A percentile compares a stretch with the other conserved stretches of the same genome.
Conservation (phyloP, 2,888 invertebrate species). For the Terebella lapidaria region DNA sequence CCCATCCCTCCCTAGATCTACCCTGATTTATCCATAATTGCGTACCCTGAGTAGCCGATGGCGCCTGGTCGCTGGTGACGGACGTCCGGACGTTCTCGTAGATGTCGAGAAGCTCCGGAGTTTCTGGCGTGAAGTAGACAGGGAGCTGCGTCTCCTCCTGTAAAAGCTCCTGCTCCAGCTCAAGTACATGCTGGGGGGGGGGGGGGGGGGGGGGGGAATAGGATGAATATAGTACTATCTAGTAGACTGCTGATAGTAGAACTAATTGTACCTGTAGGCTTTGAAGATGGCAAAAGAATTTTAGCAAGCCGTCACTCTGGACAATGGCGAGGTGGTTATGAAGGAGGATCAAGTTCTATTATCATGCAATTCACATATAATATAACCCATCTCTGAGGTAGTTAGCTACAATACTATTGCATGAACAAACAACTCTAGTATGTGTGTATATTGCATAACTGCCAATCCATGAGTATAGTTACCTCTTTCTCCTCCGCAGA, state of each 20-base stretch:
- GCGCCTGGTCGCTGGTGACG: conserved; percentile 66
- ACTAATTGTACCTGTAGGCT: neutral
- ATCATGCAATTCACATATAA: no score
- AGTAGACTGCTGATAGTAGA: neutral
- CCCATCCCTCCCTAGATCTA: no score
- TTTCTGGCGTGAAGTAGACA: conserved; percentile 80
- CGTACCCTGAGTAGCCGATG: conserved; percentile 72
- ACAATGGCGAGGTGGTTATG: no score
- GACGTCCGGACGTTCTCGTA: conserved; percentile 70
- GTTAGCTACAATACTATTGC: no score
- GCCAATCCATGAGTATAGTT: no score
- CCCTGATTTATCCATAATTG: no score
- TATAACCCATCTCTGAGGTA: no score
- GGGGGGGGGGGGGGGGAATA: no score
- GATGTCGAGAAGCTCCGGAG: conserved; percentile 69
- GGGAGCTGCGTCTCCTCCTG: conserved; percentile 76
- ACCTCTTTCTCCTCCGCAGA: conserved; percentile 58
- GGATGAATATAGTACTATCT: neutral
- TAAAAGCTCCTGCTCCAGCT: conserved; percentile 75
- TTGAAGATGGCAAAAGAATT: neutral
- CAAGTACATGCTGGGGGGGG: conserved; percentile 47
- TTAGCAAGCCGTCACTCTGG: neutral
- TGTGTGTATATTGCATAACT: no score
- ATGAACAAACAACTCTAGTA: no score
- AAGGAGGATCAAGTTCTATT: no score